Evolutionary conservation across 2,888 invertebrate species (phyloP), one percentile per base, ranked within the genome.

Genomic region (Heliconius ismenius): DNA sequence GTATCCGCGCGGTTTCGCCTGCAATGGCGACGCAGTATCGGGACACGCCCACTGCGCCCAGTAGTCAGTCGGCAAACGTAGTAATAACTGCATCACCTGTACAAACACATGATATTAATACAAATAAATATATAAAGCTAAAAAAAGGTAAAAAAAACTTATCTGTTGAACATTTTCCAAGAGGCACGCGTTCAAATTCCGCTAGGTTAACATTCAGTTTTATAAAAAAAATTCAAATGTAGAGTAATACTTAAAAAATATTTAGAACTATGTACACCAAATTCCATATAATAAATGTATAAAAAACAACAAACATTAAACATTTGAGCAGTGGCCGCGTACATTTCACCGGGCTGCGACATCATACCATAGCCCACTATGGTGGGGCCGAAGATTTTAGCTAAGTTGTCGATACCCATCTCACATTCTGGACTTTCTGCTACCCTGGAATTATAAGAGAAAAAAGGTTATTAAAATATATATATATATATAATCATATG

Each of bases 371-470:
- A 98, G 0, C 99, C 99, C 32, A 99, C 97, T 73, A 99, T 95
- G 1, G 98, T 99, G 3, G 99, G 99, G 0, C 98, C 99, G 91
- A 99, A 98, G 49, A 99, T 96, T 87, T 97, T 97, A 0, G 98
- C 96, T 83, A 99, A 93, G 92, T 98, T 99, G 81, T 96, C 96
- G 32, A 96, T 94, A 0, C 98, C 97, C 99, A 99, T 99, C 94
- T 98, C 98, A 82, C 98, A 98, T 73, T 97, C 97, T 0, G 96
- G 95, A 81, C 96, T 96, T 82, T 97, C 96, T 0, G 98, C 96
- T 78, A 99, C 96, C 84, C 98, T 98, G 89, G 7, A 87, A 87
- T 87, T 74, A 74, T 67, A 74, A 74, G n/a, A 76, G 43, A 49
- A 21, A 21, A 26, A 49, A 21, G 18, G 18, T 32, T 76, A 32